Evolutionary conservation across 2,113 vertebrate genomes (phyloP), one percentile per base, ranked within the genome.

Genomic region (Telmatochromis sp.): DNA sequence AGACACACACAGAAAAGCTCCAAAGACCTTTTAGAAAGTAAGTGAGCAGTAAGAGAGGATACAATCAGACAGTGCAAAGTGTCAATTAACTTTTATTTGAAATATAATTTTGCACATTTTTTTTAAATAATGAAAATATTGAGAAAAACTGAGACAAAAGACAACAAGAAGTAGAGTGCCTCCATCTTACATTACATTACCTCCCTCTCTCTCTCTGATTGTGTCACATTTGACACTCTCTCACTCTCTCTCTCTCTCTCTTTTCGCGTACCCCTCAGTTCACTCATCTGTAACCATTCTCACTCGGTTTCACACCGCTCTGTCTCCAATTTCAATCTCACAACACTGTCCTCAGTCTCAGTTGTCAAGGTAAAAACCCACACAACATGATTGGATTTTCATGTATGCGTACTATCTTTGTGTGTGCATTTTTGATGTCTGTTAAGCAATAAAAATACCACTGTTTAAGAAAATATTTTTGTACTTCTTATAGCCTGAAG

Each of bases 271-370:
- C 19, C 68, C 65, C 57, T 86, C 35, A 26, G 37, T 57, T 90
- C 85, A 81, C 83, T 86, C 91, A 88, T 89, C 86, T 83, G 85
- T 85, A 85, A 85, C 87, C 78, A 23, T 75, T 90, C 70, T 82
- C 86, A 49, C 84, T 88, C 78, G 31, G 81, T 81, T 63, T 89
- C 89, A 83, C 91, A 65, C 68, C 13, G n/a, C 49, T 75, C 78
- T 51, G 40, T 85, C 87, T 89, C 81, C 82, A 85, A 89, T 90
- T 93, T 88, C 87, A 91, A 37, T 89, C 89, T 85, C 83, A 63
- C 82, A 55, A 60, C 78, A 81, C 85, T 8, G 53, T 82, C 78
- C 78, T 88, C 89, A 83, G 87, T 89, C 88, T 94, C 82, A 45
- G 47, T 11, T 81, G 82, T 73, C 1, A 33, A 53, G 83, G 91